Evolutionary conservation across 2,888 invertebrate species (phyloP), one percentile per base, ranked within the genome.

Genomic region (Troides helena): DNA sequence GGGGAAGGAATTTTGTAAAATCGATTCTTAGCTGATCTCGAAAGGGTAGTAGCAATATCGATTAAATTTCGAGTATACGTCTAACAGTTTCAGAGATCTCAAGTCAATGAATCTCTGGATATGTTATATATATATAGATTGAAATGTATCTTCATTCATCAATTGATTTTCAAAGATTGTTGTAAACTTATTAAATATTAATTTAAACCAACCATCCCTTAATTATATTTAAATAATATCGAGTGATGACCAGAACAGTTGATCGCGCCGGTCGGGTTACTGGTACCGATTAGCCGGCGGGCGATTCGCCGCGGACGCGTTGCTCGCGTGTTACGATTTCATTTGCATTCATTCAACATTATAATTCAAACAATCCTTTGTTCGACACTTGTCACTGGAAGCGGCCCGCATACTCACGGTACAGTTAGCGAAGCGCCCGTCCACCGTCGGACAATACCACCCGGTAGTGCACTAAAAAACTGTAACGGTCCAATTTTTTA

Each of bases 401-500:
- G 72, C 65, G 23, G 50, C 62, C 46, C 39, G 67, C 43, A 70
- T 83, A 84, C 83, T 78, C 80, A 85, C 74, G 76, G 80, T 81
- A 85, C 87, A 82, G 85, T 83, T 86, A 84, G 30, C 50, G 70
- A 69, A 72, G 71, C 72, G 53, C 62, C 21, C 14, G 46, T 7
- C 60, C n/a, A 60, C 53, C 57, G 68, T 72, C 66, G 68, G 70
- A 80, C 80, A 75, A 81, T 76, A 73, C 75, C 70, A 75, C 86
- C 85, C 90, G 85, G 89, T 85, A 90, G 89, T 78, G 80, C 62
- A 70, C 62, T 70, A 81, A 86, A 53, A 86, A 90, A 84, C 68
- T 75, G 77, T 89, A 90, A 91, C 92, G 89, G 92, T 83, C 81
- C 76, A 76, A 75, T 78, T 78, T 87, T 88, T 88, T 86, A 89